A percentile compares a stretch with the other conserved stretches of the same genome.
These are phyloP conservation scores for Diarsia dahlii DNA, from an alignment of 2,888 invertebrate genomes.

Conservation along the genomic window DNA sequence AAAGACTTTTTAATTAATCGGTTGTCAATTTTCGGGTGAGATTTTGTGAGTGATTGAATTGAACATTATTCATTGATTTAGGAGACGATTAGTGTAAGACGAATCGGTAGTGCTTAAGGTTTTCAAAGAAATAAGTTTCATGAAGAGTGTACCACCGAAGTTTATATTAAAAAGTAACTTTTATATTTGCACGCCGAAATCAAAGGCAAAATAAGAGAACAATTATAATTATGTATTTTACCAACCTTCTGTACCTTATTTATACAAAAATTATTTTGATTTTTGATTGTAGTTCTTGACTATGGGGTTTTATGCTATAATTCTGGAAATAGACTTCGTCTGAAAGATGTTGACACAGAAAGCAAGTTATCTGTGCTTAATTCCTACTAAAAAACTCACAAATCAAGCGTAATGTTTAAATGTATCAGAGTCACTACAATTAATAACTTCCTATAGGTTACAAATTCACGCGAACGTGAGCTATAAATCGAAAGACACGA, in stretches of 20 bases:
- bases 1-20: not conserved
- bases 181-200: too few species aligned
- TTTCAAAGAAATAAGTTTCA: not conserved
- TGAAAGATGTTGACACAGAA: too few species aligned
- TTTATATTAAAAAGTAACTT: too few species aligned
- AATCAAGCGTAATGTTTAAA: slow-evolving; percentile 20
- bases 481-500: not conserved
- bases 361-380: not conserved
- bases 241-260: too few species aligned
- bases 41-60: not conserved
- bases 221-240: too few species aligned
- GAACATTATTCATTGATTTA: not conserved
- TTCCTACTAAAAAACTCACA: not conserved
- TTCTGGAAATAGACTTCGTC: too few species aligned
- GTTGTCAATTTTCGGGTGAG: not conserved
- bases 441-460: not conserved
- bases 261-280: too few species aligned
- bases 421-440: not conserved
- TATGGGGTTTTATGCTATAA: too few species aligned
- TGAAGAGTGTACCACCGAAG: not conserved
- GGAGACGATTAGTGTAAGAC: not conserved
- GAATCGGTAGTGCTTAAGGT: not conserved
- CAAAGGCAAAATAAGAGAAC: too few species aligned
- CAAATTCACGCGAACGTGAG: slow-evolving; percentile 1
- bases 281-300: too few species aligned